These are phyloP conservation scores for Tetragnatha montana DNA, from an alignment of 2,888 invertebrate genomes.

Conservation along the genomic window DNA sequence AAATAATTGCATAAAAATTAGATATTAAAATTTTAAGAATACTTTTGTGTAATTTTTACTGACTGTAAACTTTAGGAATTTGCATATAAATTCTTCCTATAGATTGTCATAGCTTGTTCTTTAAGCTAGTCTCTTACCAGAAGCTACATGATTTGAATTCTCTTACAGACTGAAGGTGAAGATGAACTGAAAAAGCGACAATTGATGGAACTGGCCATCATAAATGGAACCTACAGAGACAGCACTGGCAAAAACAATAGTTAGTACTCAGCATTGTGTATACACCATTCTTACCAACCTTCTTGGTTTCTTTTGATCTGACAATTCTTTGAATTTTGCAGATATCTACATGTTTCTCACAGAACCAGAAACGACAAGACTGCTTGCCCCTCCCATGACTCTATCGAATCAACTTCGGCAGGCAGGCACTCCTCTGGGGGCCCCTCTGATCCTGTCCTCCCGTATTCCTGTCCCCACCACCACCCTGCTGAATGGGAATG, in stretches of 20 bases:
- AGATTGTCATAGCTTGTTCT: too few species aligned
- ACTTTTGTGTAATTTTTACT: background rate
- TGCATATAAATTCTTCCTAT: background rate
- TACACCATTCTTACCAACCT: background rate
- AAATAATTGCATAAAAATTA: background rate
- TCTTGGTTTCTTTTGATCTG: background rate
- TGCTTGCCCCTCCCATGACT: constrained; percentile 70
- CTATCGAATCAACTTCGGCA: constrained; percentile 75
- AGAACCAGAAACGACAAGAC: constrained; percentile 71
- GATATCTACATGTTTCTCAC: constrained; percentile 67
- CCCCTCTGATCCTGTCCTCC: constrained; percentile 93
- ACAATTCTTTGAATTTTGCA: constrained; percentile 25
- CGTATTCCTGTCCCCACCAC: constrained; percentile 89
- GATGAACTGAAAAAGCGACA: constrained; percentile 99
- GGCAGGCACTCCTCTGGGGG: constrained; percentile 85
- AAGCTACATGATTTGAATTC: too few species aligned
- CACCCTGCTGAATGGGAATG: constrained; percentile 80
- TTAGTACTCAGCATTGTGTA: constrained; percentile 31
- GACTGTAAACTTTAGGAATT: background rate
- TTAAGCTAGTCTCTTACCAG: too few species aligned
- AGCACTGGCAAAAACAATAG: constrained; percentile 83
- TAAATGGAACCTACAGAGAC: constrained; percentile 99
- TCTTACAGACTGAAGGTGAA: constrained; percentile 96
- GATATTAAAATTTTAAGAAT: background rate
- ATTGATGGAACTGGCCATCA: constrained; percentile 99